A percentile compares a stretch with the other conserved stretches of the same genome.
Evolutionary conservation across 2,888 invertebrate species (phyloP).

Genomic region (Caenorhabditis virilis): DNA sequence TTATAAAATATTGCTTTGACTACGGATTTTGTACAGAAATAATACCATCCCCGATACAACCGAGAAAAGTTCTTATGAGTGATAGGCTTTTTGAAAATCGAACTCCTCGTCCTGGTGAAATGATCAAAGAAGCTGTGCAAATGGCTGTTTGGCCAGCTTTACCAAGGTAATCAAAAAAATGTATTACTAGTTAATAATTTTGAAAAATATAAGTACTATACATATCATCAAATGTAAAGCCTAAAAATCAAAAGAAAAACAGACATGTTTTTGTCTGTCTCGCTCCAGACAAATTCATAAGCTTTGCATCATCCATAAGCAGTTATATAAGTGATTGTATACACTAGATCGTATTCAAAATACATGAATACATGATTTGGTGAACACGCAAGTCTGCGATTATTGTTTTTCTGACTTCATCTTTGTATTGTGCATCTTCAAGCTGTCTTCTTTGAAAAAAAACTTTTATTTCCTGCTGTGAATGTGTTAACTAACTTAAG

Average conservation of each 20-base stretch:
- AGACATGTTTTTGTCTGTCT: no score
- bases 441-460: no score
- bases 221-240: no score
- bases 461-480: not conserved
- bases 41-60: conserved; percentile 54
- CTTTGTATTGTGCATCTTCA: no score
- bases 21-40: conserved; percentile 25
- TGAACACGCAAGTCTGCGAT: conserved; percentile 12
- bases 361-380: conserved; percentile 25
- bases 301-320: not conserved
- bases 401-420: conserved; percentile 13
- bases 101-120: conserved; percentile 46
- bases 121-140: conserved; percentile 53
- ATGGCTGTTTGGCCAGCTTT: conserved; percentile 59
- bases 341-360: conserved; percentile 13
- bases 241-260: no score
- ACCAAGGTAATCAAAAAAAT: no score
- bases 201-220: no score
- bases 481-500: no score
- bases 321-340: conserved; percentile 9
- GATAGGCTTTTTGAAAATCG: conserved; percentile 48
- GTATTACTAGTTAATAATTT: no score
- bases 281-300: not conserved
- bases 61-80: conserved; percentile 38
- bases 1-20: not conserved